Conservation (phyloP, 2,113 vertebrate genomes). For the Platysteira castanea region DNA sequence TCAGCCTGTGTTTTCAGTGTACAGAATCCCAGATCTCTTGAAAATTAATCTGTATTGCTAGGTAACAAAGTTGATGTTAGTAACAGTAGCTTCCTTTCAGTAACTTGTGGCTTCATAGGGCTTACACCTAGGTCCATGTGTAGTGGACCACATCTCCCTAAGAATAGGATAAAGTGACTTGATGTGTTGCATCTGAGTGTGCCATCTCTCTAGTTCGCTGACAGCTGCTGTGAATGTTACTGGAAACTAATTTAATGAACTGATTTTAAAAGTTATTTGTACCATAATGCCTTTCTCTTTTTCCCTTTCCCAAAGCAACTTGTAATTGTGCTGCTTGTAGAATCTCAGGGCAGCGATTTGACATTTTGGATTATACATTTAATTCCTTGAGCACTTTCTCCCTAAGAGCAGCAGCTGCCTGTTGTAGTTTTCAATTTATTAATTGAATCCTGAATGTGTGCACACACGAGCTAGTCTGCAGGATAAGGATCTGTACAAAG, state of each 20-base stretch:
- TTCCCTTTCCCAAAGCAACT: slow-evolving; percentile 2
- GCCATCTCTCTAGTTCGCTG: neutral
- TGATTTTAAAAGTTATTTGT: neutral
- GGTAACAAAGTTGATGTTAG: neutral
- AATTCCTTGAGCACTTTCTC: slow-evolving; percentile 14
- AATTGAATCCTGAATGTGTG: neutral
- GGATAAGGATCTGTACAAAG: neutral
- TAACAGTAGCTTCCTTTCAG: neutral
- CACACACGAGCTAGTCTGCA: neutral
- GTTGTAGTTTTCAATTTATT: neutral
- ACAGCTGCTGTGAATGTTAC: neutral
- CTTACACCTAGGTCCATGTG: neutral
- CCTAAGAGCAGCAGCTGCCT: slow-evolving; percentile 15
- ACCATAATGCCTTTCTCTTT: neutral
- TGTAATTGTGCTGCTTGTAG: neutral
- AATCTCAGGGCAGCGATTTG: slow-evolving; percentile 13
- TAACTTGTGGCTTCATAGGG: neutral
- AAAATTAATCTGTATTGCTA: neutral
- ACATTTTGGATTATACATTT: slow-evolving; percentile 21
- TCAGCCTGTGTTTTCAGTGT: neutral
- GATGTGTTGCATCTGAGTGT: neutral
- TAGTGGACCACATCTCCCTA: neutral
- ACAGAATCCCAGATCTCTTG: neutral
- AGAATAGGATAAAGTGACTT: neutral
- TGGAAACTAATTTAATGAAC: neutral